Evolutionary conservation across 2,888 invertebrate species (phyloP).

Genomic region (Rhingia campestris): DNA sequence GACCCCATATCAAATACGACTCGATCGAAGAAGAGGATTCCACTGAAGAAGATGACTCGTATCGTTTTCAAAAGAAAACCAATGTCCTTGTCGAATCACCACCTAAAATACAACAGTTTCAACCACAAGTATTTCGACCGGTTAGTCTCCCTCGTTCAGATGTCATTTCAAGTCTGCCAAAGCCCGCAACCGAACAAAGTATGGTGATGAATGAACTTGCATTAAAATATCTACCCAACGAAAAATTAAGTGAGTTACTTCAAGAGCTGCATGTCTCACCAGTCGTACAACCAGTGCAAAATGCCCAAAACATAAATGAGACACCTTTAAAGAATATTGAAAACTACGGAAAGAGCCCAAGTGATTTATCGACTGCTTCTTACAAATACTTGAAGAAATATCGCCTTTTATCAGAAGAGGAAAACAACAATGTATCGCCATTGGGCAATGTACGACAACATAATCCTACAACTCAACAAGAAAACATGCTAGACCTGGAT

Average conservation of each 20-base stretch:
- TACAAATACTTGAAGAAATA: conserved; percentile 81
- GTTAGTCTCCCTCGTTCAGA: conserved; percentile 8
- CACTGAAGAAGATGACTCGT: conserved; percentile 31
- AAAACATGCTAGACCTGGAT: conserved; percentile 79
- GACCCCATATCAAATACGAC: conserved; percentile 19
- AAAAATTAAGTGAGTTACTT: conserved; percentile 78
- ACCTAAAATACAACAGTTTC: conserved; percentile 9
- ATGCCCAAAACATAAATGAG: conserved; percentile 23
- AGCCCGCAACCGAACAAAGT: conserved; percentile 79
- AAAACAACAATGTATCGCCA: conserved; percentile 70
- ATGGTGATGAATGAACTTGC: conserved; percentile 81
- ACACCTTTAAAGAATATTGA: conserved; percentile 76
- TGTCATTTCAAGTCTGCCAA: conserved; percentile 60
- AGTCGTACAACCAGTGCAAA: background rate
- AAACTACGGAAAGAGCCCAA: conserved; percentile 77
- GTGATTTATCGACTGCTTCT: conserved; percentile 80
- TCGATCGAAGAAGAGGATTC: conserved; percentile 49
- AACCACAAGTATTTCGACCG: conserved; percentile 8
- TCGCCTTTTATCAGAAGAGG: conserved; percentile 78
- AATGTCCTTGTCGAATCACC: conserved; percentile 13
- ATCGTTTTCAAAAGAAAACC: conserved; percentile 34
- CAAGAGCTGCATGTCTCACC: conserved; percentile 77
- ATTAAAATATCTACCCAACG: conserved; percentile 80
- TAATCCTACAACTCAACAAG: conserved; percentile 59
- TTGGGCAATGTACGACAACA: conserved; percentile 54